Evolutionary conservation across 1,140 invertebrate species (phyloP).

Genomic region (Drosophila micromelanica): DNA sequence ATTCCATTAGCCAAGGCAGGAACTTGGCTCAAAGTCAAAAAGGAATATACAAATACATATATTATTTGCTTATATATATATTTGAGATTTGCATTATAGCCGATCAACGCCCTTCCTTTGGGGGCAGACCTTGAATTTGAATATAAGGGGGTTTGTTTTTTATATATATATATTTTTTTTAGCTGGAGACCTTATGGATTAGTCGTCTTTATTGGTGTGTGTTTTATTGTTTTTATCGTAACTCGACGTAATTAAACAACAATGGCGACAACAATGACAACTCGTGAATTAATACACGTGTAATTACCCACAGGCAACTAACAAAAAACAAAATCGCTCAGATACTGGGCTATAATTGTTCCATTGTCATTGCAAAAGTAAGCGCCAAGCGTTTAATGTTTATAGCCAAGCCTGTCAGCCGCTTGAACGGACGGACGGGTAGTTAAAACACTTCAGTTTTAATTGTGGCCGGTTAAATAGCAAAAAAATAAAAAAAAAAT

Average conservation of each 20-base stretch:
- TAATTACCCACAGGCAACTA: conserved; percentile 34
- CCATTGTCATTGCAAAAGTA: conserved; percentile 61
- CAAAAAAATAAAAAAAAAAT: conserved; percentile 4
- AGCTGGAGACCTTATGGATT: conserved; percentile 21
- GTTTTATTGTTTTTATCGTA: conserved; percentile 45
- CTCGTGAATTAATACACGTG: conserved; percentile 45
- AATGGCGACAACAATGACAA: conserved; percentile 40
- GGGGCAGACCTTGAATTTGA: conserved; percentile 23
- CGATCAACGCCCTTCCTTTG: conserved; percentile 23
- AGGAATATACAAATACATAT: too few species aligned
- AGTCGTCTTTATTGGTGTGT: conserved; percentile 17
- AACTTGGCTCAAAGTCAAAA: conserved; percentile 9
- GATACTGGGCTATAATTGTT: conserved; percentile 54
- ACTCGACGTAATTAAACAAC: conserved; percentile 47
- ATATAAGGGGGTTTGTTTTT: background rate
- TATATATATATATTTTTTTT: too few species aligned
- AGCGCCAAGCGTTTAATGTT: conserved; percentile 1
- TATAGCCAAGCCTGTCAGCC: background rate
- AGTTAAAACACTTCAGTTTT: conserved; percentile 14
- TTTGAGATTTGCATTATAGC: conserved; percentile 27
- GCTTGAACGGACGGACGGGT: background rate
- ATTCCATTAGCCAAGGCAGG: conserved; percentile 21
- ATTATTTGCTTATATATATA: too few species aligned
- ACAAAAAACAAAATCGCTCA: conserved; percentile 26
- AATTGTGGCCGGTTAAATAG: conserved; percentile 23